Evolutionary conservation across 1,140 invertebrate species (phyloP).

Genomic region (Agraylea sexmaculata): DNA sequence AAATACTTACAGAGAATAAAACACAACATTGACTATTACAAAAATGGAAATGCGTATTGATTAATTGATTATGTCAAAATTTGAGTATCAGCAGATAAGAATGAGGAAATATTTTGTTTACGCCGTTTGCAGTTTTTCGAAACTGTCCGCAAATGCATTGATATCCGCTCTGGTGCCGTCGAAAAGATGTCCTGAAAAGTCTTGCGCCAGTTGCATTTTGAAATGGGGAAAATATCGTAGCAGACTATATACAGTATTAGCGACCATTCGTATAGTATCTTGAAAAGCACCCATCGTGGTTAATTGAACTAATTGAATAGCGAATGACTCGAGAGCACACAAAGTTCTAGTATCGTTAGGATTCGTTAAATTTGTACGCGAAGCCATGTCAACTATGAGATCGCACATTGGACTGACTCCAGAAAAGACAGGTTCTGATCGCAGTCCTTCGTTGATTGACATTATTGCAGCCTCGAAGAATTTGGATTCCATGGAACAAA

Average conservation of each 20-base stretch:
- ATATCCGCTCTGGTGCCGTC: no score
- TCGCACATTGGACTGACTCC: conserved; percentile 16
- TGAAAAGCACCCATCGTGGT: conserved; percentile 13
- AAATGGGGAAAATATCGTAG: conserved; percentile 6
- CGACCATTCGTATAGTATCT: conserved; percentile 11
- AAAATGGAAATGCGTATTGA: no score
- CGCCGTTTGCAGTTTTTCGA: no score
- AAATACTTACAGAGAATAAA: no score
- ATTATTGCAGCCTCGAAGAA: conserved; percentile 15
- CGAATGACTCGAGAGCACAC: conserved; percentile 11
- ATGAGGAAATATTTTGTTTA: no score
- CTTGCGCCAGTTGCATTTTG: conserved; percentile 7
- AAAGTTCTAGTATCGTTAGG: conserved; percentile 1
- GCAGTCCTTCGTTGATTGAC: conserved; percentile 15
- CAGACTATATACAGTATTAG: conserved; percentile 14
- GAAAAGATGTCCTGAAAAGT: no score
- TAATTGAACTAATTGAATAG: conserved; percentile 12
- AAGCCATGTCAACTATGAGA: conserved; percentile 13
- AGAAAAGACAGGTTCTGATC: conserved; percentile 7
- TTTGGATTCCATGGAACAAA: conserved; percentile 18
- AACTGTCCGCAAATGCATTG: no score
- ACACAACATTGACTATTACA: no score
- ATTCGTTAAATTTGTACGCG: not conserved
- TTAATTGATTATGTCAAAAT: no score
- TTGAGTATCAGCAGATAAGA: no score